A percentile compares a stretch with the other conserved stretches of the same genome.
Conservation (phyloP, 2,113 vertebrate genomes). For the Pyxicephalus adspersus region DNA sequence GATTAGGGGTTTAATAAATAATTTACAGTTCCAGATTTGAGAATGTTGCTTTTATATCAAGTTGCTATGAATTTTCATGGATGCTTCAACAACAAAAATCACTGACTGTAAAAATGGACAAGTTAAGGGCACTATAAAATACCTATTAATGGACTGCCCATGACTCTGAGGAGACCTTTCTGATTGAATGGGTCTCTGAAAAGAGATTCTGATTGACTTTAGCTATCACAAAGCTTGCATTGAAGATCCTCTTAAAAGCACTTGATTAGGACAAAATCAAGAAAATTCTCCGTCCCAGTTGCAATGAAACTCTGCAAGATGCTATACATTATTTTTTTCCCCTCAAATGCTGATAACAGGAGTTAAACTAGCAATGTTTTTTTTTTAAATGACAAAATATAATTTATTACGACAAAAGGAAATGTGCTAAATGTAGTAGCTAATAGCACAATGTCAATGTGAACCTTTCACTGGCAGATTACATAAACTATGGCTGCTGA, state of each 20-base stretch:
- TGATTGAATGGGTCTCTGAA: not conserved
- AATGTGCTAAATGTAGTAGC: no score
- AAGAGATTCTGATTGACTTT: conserved; percentile 9
- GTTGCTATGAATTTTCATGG: no score
- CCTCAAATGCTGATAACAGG: not conserved
- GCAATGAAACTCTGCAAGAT: not conserved
- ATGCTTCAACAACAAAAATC: not conserved
- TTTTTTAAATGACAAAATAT: no score
- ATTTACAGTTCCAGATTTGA: no score
- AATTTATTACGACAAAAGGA: no score
- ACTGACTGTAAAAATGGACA: not conserved
- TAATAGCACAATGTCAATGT: no score
- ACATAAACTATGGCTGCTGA: no score
- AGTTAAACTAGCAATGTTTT: not conserved
- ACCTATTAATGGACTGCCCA: not conserved
- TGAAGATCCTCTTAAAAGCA: conserved; percentile 4
- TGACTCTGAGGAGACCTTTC: not conserved
- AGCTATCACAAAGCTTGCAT: conserved; percentile 10
- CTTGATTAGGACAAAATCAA: conserved; percentile 22
- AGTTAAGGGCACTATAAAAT: not conserved
- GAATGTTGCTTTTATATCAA: no score
- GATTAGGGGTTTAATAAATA: no score
- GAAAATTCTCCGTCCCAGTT: not conserved
- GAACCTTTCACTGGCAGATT: no score
- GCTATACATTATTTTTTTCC: conserved; percentile 11